These are phyloP conservation scores for Oegoconia quadripuncta DNA, from an alignment of 2,888 invertebrate genomes.

Conservation along the genomic window DNA sequence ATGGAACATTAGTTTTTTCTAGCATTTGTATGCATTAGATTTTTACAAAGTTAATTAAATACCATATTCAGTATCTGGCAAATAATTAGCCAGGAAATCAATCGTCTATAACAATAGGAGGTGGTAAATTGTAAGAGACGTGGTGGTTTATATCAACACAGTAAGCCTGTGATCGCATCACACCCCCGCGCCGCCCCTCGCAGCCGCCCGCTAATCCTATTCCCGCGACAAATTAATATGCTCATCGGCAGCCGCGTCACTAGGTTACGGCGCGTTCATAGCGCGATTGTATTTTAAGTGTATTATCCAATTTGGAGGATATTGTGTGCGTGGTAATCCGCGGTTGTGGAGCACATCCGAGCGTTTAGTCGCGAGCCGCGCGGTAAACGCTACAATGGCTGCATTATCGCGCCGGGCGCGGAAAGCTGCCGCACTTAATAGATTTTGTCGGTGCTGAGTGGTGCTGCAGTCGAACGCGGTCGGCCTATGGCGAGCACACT, in stretches of 20 bases:
- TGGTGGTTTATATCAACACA: conserved; percentile 41
- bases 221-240: conserved; percentile 76
- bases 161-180: conserved; percentile 53
- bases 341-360: conserved; percentile 56
- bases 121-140: conserved; percentile 42
- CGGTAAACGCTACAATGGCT: conserved; percentile 51
- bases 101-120: conserved; percentile 24
- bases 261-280: conserved; percentile 75
- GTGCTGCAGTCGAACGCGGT: conserved; percentile 51
- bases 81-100: too few relatives aligned
- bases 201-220: conserved; percentile 62
- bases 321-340: conserved; percentile 78
- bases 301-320: conserved; percentile 82
- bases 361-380: conserved; percentile 53
- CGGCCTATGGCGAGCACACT: conserved; percentile 67
- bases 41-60: too few relatives aligned
- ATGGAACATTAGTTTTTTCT: too few relatives aligned
- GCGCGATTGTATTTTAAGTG: conserved; percentile 82
- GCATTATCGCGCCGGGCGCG: conserved; percentile 63
- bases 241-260: conserved; percentile 75
- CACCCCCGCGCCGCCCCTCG: conserved; percentile 33
- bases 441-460: conserved; percentile 61
- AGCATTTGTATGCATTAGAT: too few relatives aligned
- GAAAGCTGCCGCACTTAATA: conserved; percentile 74
- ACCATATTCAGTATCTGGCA: too few relatives aligned